Base-by-base conservation (phyloP, 53 echinoderm and acorn worm genomes). In the Actinopyga echinites region DNA sequence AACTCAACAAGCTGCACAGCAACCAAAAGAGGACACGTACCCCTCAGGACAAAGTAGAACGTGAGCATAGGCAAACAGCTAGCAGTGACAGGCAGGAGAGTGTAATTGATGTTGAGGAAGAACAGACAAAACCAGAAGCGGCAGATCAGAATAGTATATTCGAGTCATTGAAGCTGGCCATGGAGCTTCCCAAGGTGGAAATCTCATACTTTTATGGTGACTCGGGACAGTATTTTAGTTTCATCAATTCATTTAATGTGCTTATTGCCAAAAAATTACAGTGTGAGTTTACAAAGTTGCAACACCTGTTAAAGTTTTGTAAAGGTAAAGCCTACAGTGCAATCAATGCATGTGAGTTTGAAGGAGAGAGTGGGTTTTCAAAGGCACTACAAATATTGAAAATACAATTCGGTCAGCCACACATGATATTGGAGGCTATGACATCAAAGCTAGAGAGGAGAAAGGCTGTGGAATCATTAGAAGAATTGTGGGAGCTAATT, bases 251-350 rank as follows among this genome's bases (percentile, higher is more conserved):
- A 19, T 80, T 80, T 28, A 1, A 80, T 59, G 80, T 80, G 9
- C 40, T 80, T 6, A 9, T 80, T 60, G 17, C 80, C 1, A 80
- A 60, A 36, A 80, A 61, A 60, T 36, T 80, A 60, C 12, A 37
- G 1, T 80, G 80, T 60, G 80, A 80, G 34, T 80, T 22, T 13
- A 59, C 61, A 15, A 80, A 61, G 40, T 80, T 59, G 36, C 61
- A 80, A 38, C 61, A 80, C 59, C 28, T 80, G 1, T 12, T 80
- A 6, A 80, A 60, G 33, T 80, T 59, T 32, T 80, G 80, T 17
- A 80, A 80, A 80, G 80, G 80, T 29, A 61, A 80, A 6, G 61
- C 80, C 0, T 38, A 80, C 34, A 80, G 34, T 37, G 80, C 80
- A 2, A 59, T 80, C 0, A 80, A 80, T 60, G 80, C 75, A 8